phyloP scores from a whole-genome alignment of 2,888 invertebrate genomes.

The Acleris literana region DNA sequence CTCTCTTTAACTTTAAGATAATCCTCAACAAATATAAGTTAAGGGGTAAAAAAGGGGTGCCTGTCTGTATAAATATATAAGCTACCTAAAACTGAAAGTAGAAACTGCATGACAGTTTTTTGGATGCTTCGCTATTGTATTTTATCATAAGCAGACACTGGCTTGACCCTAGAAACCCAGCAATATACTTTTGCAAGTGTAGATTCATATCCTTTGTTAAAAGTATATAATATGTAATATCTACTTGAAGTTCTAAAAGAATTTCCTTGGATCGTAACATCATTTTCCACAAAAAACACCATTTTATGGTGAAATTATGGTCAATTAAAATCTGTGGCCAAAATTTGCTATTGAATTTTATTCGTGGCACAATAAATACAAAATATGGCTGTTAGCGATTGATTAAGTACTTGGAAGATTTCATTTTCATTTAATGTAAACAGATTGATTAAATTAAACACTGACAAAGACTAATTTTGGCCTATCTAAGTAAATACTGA shows the following conservation, averaged over 20 bases:
- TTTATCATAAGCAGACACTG: not conserved
- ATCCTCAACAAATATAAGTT: not conserved
- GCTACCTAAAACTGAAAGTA: slow-evolving; percentile 4
- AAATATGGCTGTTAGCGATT: slow-evolving; percentile 17
- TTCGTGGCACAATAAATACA: slow-evolving; percentile 5
- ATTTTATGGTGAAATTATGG: slow-evolving; percentile 42
- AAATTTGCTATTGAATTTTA: slow-evolving; percentile 36
- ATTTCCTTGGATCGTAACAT: slow-evolving; percentile 18
- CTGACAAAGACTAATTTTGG: slow-evolving; percentile 44
- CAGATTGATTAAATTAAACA: slow-evolving; percentile 30
- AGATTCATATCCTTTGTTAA: slow-evolving; percentile 18
- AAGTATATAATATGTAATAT: slow-evolving; percentile 14
- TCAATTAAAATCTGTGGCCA: slow-evolving; percentile 43
- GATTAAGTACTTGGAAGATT: slow-evolving; percentile 13
- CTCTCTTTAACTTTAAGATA: not conserved
- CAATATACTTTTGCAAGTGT: slow-evolving; percentile 29
- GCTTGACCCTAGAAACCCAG: slow-evolving; percentile 5
- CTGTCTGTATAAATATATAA: slow-evolving; percentile 13
- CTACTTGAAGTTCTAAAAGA: slow-evolving; percentile 24
- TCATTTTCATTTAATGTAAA: slow-evolving; percentile 12
- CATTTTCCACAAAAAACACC: slow-evolving; percentile 10
- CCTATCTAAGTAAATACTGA: slow-evolving; percentile 43
- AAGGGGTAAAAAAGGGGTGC: not conserved
- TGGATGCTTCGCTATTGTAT: not conserved
- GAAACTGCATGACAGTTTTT: not conserved